A percentile compares a stretch with the other conserved stretches of the same genome.
Evolutionary conservation across 2,888 invertebrate species (phyloP).

Genomic region (Sympetrum striolatum): DNA sequence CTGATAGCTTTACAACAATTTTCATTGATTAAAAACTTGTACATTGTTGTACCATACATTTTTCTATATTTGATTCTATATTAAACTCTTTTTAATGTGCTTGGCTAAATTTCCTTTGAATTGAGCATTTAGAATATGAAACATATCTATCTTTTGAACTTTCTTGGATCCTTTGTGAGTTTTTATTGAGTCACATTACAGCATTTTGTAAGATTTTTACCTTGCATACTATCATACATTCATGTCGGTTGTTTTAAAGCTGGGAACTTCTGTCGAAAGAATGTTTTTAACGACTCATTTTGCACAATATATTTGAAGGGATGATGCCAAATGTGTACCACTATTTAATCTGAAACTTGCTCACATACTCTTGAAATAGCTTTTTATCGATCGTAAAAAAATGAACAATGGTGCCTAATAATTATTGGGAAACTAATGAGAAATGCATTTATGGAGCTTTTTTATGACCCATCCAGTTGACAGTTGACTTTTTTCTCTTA

Average conservation of each 20-base stretch:
- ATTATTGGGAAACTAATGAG: not conserved
- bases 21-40: constrained; percentile 18
- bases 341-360: not conserved
- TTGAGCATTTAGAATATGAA: not conserved
- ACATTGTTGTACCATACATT: constrained; percentile 33
- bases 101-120: not conserved
- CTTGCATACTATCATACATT: no score
- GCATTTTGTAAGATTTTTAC: no score
- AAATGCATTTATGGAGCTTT: constrained; percentile 2
- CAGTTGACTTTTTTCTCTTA: not conserved
- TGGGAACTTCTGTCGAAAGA: not conserved
- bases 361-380: not conserved
- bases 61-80: constrained; percentile 23
- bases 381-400: not conserved
- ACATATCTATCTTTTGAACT: no score
- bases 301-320: not conserved
- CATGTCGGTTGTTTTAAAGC: no score
- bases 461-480: constrained; percentile 10
- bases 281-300: not conserved
- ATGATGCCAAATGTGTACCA: not conserved
- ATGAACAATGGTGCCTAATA: constrained; percentile 16
- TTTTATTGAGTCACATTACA: no score
- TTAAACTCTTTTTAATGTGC: not conserved
- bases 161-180: no score
- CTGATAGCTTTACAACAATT: not conserved